Percentiles rank a stretch among this genome's conserved stretches.
Conservation (phyloP, 2,797 vertebrate species). For the Lithobates pipiens region DNA sequence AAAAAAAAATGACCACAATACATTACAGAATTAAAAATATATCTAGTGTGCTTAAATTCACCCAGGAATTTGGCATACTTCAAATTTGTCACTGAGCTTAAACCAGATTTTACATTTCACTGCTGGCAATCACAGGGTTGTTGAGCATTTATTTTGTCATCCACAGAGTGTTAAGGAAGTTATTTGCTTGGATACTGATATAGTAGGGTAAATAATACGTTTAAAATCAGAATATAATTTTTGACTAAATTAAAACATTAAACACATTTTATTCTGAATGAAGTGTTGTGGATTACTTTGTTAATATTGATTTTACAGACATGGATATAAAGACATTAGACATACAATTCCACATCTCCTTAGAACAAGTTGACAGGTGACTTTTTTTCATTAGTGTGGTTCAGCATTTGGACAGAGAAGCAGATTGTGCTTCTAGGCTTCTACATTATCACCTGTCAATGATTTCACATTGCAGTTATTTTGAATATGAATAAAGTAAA, state of each 20-base stretch:
- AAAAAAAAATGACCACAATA: no score
- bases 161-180: not conserved
- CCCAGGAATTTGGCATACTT: no score
- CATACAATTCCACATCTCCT: slow-evolving; percentile 29
- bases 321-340: slow-evolving; percentile 29
- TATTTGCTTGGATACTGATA: not conserved
- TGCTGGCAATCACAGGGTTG: not conserved
- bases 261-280: not conserved
- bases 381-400: slow-evolving; percentile 49
- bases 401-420: slow-evolving; percentile 41
- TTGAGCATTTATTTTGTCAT: not conserved
- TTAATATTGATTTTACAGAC: slow-evolving; percentile 31
- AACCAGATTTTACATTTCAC: no score
- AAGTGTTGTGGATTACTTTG: not conserved
- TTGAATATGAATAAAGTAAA: slow-evolving; percentile 48
- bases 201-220: not conserved
- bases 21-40: no score
- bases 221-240: not conserved
- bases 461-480: slow-evolving; percentile 36
- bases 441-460: slow-evolving; percentile 55
- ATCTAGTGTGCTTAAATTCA: no score
- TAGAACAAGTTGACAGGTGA: slow-evolving; percentile 49
- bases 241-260: not conserved
- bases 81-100: no score
- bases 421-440: slow-evolving; percentile 44